Conservation (phyloP, 92 coral and sea anemone genomes). For the Micromussa lordhowensis region DNA sequence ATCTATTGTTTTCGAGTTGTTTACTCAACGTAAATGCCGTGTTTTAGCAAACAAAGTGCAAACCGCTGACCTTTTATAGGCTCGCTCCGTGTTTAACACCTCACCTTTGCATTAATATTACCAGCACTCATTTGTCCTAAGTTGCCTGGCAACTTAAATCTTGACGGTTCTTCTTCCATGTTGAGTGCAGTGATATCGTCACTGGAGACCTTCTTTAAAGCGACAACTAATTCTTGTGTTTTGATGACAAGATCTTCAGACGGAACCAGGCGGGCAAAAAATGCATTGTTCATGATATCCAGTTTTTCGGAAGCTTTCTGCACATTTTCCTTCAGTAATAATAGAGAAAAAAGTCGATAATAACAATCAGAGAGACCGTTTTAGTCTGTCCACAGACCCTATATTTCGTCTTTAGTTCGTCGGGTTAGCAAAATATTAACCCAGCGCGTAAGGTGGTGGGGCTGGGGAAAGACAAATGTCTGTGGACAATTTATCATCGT, state of each 20-base stretch:
- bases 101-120: slow-evolving; percentile 27
- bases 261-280: slow-evolving; percentile 21
- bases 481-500: too few species aligned
- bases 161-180: slow-evolving; percentile 21
- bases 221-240: background rate
- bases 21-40: too few species aligned
- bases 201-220: slow-evolving; percentile 21
- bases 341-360: background rate
- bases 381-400: too few species aligned
- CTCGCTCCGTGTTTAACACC: too few species aligned
- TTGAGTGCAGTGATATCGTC: slow-evolving; percentile 7
- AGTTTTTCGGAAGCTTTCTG: background rate
- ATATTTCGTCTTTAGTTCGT: too few species aligned
- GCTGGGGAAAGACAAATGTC: too few species aligned
- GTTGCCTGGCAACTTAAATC: slow-evolving; percentile 21
- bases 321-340: slow-evolving; percentile 1
- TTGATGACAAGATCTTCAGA: slow-evolving; percentile 10
- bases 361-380: too few species aligned
- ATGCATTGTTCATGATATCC: slow-evolving; percentile 15
- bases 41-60: too few species aligned
- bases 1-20: too few species aligned
- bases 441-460: too few species aligned
- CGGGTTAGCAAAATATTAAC: too few species aligned
- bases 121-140: slow-evolving; percentile 12
- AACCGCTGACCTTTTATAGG: too few species aligned